Evolutionary conservation across 2,888 invertebrate genomes (phyloP).

Genomic region (Prosapia bicincta): DNA sequence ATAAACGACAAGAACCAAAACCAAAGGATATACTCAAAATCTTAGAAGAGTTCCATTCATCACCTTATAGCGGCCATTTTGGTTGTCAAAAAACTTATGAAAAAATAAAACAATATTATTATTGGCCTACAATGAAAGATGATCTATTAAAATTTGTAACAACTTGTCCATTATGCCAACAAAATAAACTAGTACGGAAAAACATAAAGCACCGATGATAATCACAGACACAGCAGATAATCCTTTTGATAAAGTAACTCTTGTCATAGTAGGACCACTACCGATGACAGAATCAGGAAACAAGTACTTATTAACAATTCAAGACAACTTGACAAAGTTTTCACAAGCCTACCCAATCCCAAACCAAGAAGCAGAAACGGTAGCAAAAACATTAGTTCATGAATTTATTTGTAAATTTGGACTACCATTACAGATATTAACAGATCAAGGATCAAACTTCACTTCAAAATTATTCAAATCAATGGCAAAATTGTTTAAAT

Average conservation of each 20-base stretch:
- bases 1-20: neutral
- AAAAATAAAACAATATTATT: neutral
- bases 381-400: neutral
- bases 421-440: neutral
- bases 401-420: slow-evolving; percentile 2
- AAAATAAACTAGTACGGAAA: too few species aligned
- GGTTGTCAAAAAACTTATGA: neutral
- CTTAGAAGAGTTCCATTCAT: too few species aligned
- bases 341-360: too few species aligned
- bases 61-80: neutral
- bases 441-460: too few species aligned
- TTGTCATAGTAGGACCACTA: neutral
- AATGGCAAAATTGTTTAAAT: slow-evolving; percentile 1
- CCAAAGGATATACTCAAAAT: neutral
- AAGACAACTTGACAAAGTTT: too few species aligned
- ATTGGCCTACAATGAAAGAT: neutral
- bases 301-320: neutral
- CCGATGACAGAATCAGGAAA: neutral
- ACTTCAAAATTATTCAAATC: neutral
- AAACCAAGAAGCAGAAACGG: neutral
- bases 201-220: neutral
- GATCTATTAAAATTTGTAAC: neutral
- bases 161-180: neutral
- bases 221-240: too few species aligned
- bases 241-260: neutral